Base-by-base conservation (phyloP, 2,888 invertebrate genomes). In the Toxonevra muliebris region DNA sequence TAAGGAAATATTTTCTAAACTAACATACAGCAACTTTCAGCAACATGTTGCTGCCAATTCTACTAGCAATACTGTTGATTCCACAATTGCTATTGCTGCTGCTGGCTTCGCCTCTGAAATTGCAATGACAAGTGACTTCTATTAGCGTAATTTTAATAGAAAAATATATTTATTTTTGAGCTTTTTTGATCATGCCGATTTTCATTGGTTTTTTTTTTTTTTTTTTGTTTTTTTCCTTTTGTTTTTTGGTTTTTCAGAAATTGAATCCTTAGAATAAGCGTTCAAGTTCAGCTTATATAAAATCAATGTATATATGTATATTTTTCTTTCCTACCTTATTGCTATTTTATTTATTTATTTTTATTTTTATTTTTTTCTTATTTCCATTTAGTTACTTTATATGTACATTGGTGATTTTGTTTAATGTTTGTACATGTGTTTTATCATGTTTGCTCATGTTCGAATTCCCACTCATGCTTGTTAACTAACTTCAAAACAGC, bases 111-210 rank as follows among this genome's bases (percentile, higher is more conserved):
- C 30, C 30, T 30, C 30, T 30, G 30, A 30, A 30, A 30, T 17
- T 75, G 75, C 75, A 77, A 69, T 77, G 79, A 77, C 75, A 73
- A 76, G 77, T 75, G 74, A 75, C 65, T 71, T 67, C 69, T 69
- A 70, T 73, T 72, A 73, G 62, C 52, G 61, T 61, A 69, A 66
- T 57, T 73, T 71, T 73, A 69, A 73, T 72, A 71, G 71, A 69
- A 65, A 69, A 58, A 64, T 64, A 20, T 53, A 43, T 52, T 65
- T 62, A 30, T 57, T 19, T 58, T 53, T 65, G 59, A n/a, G 30
- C 42, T 58, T 19, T 11, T 64, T 65, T 59, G 52, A 59, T 59
- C 7, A 57, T 64, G 50, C 64, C 64, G 64, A 57, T 45, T 48
- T n/a, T n/a, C 30, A 48, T 30, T n/a, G 12, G 30, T 41, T 19